phyloP scores from a whole-genome alignment of 1,140 invertebrate species.

The Octopus sinensis region DNA sequence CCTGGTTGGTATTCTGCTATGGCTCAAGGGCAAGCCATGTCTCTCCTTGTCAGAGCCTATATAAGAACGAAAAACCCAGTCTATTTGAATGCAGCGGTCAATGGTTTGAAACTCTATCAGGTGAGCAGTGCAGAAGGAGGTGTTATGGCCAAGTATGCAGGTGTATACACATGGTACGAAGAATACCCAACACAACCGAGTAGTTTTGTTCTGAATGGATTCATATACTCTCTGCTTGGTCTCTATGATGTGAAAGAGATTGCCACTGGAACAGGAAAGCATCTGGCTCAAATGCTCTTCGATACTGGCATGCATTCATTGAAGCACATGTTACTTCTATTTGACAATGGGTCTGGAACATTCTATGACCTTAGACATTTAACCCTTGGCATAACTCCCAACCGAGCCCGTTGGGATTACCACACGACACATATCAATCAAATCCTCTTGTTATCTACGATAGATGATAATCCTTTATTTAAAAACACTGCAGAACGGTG shows the following conservation, averaged over 20 bases:
- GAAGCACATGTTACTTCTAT: constrained; percentile 84
- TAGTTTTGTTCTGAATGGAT: constrained; percentile 96
- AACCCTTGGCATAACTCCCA: constrained; percentile 79
- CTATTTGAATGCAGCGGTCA: constrained; percentile 78
- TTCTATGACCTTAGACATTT: constrained; percentile 94
- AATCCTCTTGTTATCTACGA: constrained; percentile 80
- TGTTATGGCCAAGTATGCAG: constrained; percentile 79
- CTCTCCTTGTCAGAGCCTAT: constrained; percentile 85
- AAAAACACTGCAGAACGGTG: constrained; percentile 83
- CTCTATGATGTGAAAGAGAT: constrained; percentile 83
- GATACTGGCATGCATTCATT: constrained; percentile 83
- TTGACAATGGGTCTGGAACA: constrained; percentile 93
- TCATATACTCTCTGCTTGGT: constrained; percentile 95
- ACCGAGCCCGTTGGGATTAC: constrained; percentile 88
- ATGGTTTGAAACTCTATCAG: constrained; percentile 78
- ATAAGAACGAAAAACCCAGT: constrained; percentile 71
- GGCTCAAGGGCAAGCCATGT: constrained; percentile 96
- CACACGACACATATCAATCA: constrained; percentile 98
- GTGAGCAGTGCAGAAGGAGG: constrained; percentile 69
- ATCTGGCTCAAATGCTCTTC: constrained; percentile 65
- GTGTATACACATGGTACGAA: constrained; percentile 86
- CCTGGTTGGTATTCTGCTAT: constrained; percentile 96
- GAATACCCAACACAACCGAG: constrained; percentile 95
- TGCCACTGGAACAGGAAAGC: constrained; percentile 31
- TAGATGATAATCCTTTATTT: constrained; percentile 77